phyloP scores from a whole-genome alignment of 2,888 invertebrate genomes.

The Coleophora flavipennella region DNA sequence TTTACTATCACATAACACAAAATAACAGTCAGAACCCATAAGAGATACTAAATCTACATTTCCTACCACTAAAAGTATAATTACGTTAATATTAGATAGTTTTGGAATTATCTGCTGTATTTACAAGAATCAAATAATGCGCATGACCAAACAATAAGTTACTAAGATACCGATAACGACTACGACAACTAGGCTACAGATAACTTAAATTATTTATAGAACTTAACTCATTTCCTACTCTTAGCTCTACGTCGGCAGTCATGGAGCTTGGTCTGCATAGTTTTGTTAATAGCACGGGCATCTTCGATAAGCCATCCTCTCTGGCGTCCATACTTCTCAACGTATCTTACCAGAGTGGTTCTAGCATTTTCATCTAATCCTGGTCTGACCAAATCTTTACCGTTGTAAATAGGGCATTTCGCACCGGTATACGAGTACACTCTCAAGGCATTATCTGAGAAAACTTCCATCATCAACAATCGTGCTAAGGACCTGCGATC shows the following conservation, averaged over 20 bases:
- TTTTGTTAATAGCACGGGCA: neutral
- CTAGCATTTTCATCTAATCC: constrained; percentile 3
- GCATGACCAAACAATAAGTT: neutral
- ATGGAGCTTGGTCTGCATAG: constrained; percentile 2
- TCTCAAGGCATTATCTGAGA: constrained; percentile 1
- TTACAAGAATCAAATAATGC: neutral
- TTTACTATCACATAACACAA: neutral
- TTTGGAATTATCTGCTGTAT: neutral
- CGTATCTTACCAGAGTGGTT: constrained; percentile 1
- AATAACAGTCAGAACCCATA: no score
- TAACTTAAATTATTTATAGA: neutral
- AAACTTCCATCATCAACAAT: constrained; percentile 3
- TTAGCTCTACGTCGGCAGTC: neutral
- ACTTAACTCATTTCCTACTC: neutral
- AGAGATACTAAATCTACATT: neutral
- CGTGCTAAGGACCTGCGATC: constrained; percentile 3
- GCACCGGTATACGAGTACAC: constrained; percentile 2
- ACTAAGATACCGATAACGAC: neutral
- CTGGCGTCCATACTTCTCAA: constrained; percentile 1
- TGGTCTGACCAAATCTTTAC: neutral
- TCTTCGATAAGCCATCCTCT: constrained; percentile 1
- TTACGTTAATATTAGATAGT: neutral
- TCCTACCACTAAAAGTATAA: neutral
- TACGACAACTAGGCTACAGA: neutral
- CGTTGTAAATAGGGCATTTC: neutral